Conservation (phyloP, 2,797 vertebrate genomes). For the Sebastes oblongus region DNA sequence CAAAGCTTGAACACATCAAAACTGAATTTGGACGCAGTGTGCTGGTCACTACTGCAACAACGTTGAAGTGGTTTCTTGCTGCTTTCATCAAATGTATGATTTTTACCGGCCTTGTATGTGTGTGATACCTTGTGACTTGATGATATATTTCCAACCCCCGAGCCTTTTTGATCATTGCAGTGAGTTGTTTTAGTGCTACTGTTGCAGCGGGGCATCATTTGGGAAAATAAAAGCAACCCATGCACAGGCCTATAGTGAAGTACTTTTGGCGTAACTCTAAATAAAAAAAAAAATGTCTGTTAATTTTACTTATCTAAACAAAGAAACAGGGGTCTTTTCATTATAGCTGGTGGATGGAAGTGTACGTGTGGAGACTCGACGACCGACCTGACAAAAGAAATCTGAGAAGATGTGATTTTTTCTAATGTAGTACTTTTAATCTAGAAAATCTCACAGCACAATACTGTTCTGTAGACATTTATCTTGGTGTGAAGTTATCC, state of each 20-base stretch:
- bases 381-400: constrained; percentile 65
- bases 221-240: constrained; percentile 58
- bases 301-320: constrained; percentile 61
- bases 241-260: constrained; percentile 68
- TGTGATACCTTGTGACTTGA: constrained; percentile 72
- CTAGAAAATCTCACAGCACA: constrained; percentile 76
- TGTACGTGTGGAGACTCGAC: constrained; percentile 61
- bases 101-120: constrained; percentile 58
- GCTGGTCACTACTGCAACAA: constrained; percentile 77
- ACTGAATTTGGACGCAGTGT: constrained; percentile 60
- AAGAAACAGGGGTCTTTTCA: constrained; percentile 58
- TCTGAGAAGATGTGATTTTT: constrained; percentile 61
- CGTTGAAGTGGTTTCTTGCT: constrained; percentile 37
- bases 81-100: constrained; percentile 64
- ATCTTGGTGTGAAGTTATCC: constrained; percentile 80
- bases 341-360: constrained; percentile 55
- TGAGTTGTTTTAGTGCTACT: constrained; percentile 75
- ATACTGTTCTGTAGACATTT: constrained; percentile 78
- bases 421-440: constrained; percentile 70
- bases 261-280: constrained; percentile 67
- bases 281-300: constrained; percentile 57
- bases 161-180: constrained; percentile 72
- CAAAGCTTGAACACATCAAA: constrained; percentile 50
- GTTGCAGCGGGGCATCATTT: constrained; percentile 65
- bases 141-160: constrained; percentile 66